Evolutionary conservation across 2,888 invertebrate species (phyloP).

Genomic region (Diarsia rubi): DNA sequence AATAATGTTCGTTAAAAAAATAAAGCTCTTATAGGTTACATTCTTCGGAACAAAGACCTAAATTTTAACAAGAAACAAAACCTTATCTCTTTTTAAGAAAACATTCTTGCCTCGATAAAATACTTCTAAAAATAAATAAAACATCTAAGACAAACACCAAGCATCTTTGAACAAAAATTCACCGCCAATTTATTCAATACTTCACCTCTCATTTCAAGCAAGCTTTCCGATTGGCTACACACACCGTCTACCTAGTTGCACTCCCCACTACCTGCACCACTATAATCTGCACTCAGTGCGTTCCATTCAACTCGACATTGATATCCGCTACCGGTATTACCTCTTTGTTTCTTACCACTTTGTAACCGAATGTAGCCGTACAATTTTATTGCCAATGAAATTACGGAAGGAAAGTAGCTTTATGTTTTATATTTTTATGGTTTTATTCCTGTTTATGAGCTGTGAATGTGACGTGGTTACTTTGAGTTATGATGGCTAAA

Average conservation of each 20-base stretch:
- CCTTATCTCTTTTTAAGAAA: neutral
- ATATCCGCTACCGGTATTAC: conserved; percentile 58
- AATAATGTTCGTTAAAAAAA: neutral
- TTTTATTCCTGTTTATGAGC: conserved; percentile 55
- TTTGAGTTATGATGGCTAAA: conserved; percentile 25
- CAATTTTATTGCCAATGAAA: conserved; percentile 64
- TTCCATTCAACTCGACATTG: conserved; percentile 52
- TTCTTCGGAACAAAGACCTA: neutral
- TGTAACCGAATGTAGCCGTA: conserved; percentile 46
- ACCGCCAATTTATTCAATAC: conserved; percentile 10
- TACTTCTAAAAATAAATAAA: neutral
- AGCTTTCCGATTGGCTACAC: conserved; percentile 26
- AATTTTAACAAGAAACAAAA: neutral
- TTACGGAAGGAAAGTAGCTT: conserved; percentile 56
- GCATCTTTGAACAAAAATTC: neutral
- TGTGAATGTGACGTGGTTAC: conserved; percentile 48
- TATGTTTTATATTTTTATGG: conserved; percentile 58
- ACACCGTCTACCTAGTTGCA: conserved; percentile 23
- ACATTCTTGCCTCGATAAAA: neutral
- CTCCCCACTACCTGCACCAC: conserved; percentile 38
- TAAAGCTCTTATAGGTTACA: neutral
- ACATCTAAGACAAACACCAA: neutral
- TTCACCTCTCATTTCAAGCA: conserved; percentile 27
- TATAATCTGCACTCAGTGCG: conserved; percentile 35
- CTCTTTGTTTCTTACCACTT: conserved; percentile 61